A percentile compares a stretch with the other conserved stretches of the same genome.
phyloP scores from a whole-genome alignment of 2,113 vertebrate species.

The Prochilodus magdalenae region DNA sequence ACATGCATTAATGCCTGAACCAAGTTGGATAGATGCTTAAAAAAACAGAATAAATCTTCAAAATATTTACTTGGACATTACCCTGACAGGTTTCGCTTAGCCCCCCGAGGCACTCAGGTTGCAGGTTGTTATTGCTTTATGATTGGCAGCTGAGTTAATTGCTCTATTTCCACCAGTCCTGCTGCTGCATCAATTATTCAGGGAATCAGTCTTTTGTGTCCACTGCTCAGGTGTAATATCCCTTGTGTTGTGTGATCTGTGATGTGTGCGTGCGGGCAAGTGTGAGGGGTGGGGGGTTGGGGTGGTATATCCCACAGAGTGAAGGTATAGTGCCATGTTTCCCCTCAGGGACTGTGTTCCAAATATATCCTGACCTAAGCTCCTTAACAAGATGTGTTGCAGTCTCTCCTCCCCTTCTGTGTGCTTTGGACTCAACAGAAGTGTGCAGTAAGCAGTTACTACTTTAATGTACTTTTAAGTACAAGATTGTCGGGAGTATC shows the following conservation, averaged over 20 bases:
- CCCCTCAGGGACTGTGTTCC: background rate
- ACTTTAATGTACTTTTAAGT: no score
- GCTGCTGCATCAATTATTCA: conserved; percentile 30
- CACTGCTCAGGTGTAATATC: conserved; percentile 8
- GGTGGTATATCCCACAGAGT: background rate
- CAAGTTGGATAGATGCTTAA: no score
- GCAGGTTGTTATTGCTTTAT: background rate
- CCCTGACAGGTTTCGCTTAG: background rate
- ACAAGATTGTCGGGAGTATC: no score
- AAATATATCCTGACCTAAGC: background rate
- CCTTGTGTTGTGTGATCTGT: background rate
- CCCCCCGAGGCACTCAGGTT: background rate
- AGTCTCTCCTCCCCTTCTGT: background rate
- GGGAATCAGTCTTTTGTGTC: conserved; percentile 14
- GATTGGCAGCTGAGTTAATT: conserved; percentile 32
- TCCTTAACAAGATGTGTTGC: background rate
- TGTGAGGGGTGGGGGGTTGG: background rate
- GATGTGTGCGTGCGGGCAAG: background rate
- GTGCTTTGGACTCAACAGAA: background rate
- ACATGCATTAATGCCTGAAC: background rate
- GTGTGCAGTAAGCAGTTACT: background rate
- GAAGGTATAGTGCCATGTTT: background rate
- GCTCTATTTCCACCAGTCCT: background rate
- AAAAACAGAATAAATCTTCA: background rate
- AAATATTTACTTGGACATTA: background rate